Conservation (phyloP, 2,113 vertebrate species). For the Istiophorus platypterus region DNA sequence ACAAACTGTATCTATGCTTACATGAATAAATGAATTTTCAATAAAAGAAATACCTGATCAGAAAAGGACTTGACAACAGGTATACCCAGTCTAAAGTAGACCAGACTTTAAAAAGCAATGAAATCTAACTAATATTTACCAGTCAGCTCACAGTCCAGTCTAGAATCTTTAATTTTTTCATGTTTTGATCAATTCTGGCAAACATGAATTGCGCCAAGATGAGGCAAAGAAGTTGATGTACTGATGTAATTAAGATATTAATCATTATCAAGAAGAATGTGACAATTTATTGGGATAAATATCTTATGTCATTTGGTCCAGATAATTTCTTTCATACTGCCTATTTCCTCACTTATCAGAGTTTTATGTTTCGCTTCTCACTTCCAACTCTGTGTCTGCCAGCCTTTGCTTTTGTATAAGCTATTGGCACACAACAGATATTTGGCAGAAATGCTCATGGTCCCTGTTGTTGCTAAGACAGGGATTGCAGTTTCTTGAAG, state of each 20-base stretch:
- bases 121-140: not conserved
- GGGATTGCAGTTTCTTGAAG: conserved; percentile 16
- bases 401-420: not conserved
- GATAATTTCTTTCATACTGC: not conserved
- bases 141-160: not conserved
- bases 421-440: conserved; percentile 8
- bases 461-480: not conserved
- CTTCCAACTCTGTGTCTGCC: not conserved
- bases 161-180: not conserved
- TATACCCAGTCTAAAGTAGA: not conserved
- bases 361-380: not conserved
- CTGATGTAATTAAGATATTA: not conserved
- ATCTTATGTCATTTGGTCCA: not conserved
- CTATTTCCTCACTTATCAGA: not conserved
- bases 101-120: not conserved
- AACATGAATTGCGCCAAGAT: not conserved
- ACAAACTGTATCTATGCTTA: not conserved
- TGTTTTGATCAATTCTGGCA: not conserved
- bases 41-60: not conserved
- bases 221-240: not conserved
- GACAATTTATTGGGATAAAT: not conserved
- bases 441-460: conserved; percentile 9
- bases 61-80: not conserved
- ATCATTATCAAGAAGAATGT: not conserved
- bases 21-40: not conserved